phyloP scores from a whole-genome alignment of 2,113 vertebrate genomes.

The Pristiophorus japonicus region DNA sequence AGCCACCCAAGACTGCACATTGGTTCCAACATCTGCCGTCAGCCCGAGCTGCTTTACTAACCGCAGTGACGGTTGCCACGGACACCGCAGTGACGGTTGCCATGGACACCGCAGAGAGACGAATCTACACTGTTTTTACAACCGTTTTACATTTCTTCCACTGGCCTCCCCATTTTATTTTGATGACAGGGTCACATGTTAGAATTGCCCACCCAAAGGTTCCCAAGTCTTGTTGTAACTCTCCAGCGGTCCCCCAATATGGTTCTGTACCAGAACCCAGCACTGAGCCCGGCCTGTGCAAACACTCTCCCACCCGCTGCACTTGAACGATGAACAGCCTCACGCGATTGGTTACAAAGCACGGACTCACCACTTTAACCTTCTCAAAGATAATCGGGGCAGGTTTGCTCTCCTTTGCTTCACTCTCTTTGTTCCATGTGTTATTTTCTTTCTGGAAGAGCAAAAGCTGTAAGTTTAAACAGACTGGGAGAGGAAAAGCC shows the following conservation, averaged over 20 bases:
- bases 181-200: background rate
- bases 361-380: constrained; percentile 79
- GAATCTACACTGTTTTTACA: background rate
- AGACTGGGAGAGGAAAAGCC: background rate
- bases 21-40: no score
- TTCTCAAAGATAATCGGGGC: constrained; percentile 90
- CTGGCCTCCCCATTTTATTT: background rate
- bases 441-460: constrained; percentile 74
- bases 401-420: constrained; percentile 66
- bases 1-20: background rate
- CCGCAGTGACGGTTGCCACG: no score
- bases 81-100: no score
- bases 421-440: constrained; percentile 71
- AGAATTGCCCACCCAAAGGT: background rate
- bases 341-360: background rate
- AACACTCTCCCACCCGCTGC: background rate
- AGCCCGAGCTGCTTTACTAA: no score
- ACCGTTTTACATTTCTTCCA: background rate
- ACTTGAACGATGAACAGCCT: background rate
- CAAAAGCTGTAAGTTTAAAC: constrained; percentile 31
- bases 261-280: background rate
- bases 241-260: background rate
- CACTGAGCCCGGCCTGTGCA: no score
- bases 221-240: background rate
- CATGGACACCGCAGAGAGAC: no score